Percentiles rank a stretch among this genome's conserved stretches.
phyloP scores from a whole-genome alignment of 2,797 vertebrate species.

The Okamejei kenojei region DNA sequence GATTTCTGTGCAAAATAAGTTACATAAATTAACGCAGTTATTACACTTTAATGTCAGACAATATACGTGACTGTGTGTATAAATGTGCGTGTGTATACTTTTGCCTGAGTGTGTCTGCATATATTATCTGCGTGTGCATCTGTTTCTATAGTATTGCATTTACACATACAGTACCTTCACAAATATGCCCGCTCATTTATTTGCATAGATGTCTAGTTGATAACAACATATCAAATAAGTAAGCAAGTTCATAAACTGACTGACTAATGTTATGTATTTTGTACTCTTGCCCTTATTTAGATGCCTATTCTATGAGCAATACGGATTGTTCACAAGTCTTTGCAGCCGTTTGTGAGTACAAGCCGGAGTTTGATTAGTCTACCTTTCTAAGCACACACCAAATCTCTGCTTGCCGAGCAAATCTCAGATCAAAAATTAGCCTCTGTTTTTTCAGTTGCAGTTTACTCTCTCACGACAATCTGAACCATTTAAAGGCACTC shows the following conservation, averaged over 20 bases:
- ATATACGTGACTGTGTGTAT: background rate
- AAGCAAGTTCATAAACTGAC: background rate
- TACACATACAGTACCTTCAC: background rate
- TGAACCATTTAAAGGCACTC: background rate
- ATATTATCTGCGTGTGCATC: background rate
- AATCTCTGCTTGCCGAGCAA: background rate
- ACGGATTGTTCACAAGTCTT: background rate
- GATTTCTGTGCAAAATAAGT: too few relatives aligned
- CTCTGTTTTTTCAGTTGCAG: background rate
- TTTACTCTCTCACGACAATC: background rate
- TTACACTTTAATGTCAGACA: background rate
- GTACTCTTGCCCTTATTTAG: background rate
- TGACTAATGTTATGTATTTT: background rate
- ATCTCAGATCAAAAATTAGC: background rate
- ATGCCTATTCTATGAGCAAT: background rate
- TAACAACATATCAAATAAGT: background rate
- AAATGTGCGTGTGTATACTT: too few relatives aligned
- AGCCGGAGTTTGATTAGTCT: background rate
- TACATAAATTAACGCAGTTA: background rate
- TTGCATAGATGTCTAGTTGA: background rate
- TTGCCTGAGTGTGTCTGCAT: too few relatives aligned
- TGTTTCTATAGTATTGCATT: background rate
- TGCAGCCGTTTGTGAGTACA: background rate
- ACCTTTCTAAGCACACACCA: background rate
- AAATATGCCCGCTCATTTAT: background rate